Base-by-base conservation (phyloP, 2,113 vertebrate genomes). In the Numida meleagris region DNA sequence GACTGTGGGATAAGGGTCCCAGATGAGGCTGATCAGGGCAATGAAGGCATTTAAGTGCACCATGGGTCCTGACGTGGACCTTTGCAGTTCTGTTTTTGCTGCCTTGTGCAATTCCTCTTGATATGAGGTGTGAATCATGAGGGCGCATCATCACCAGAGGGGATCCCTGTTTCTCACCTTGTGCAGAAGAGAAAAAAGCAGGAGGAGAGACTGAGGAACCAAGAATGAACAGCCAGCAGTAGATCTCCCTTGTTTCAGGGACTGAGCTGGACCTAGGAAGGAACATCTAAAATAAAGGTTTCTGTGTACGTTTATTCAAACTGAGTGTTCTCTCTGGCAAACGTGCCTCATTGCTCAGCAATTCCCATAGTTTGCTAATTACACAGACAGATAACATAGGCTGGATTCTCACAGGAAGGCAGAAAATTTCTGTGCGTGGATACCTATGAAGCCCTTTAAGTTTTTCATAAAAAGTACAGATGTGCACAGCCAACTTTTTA, bases 51-150 rank as follows among this genome's bases (percentile, higher is more conserved):
- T 19, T 48, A 23, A 10, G 31, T 18, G 16, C 31, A 33, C 18
- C 11, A 16, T 18, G 31, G 53, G 17, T 31, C 53, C 27, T 57
- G 29, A 98, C 50, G n/a, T n/a, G n/a, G n/a, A n/a, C n/a, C n/a
- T n/a, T n/a, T n/a, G n/a, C n/a, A n/a, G n/a, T n/a, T n/a, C n/a
- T n/a, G n/a, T n/a, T n/a, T n/a, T n/a, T n/a, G n/a, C n/a, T n/a
- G n/a, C n/a, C n/a, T 10, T 36, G 45, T 29, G 24, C 12, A 45
- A n/a, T 13, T 12, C 45, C 48, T 50, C 57, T 73, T 42, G 19
- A 31, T 23, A 16, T 55, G 51, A 73, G 29, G 40, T 40, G 38
- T 21, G 29, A 38, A 42, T 33, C 53, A 18, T 33, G 53, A 55
- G 31, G 16, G 17, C 29, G 18, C 10, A 33, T 57, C 16, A 33